Base-by-base conservation (phyloP, 1,140 invertebrate genomes). In the Megathymus violae region DNA sequence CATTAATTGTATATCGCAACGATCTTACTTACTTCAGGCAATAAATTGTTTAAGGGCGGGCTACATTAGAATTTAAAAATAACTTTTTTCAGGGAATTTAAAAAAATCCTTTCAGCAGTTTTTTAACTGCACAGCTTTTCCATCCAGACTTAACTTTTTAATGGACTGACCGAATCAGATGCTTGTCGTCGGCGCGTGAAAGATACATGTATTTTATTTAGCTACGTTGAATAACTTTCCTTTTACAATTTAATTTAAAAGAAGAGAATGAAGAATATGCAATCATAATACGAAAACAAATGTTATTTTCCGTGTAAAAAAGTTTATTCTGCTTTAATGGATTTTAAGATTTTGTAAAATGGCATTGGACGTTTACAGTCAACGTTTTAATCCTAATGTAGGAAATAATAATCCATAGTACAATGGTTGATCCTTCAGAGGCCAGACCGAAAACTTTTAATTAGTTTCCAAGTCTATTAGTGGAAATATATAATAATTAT, bases 1-100 rank as follows among this genome's bases (percentile, higher is more conserved):
- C 77, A 72, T 77, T 79, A 36, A 36, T 36, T 71, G 65, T 64
- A 67, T 69, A 72, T 67, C 58, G 27, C 54, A 76, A 74, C 76
- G 69, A 82, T 79, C 68, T 67, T 66, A 71, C 64, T 67, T 66
- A 71, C 64, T 68, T 17, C 64, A 52, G 67, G 54, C 27, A 36
- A 59, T 59, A 59, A 46, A 59, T 59, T 36, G 31, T 14, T 59
- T 48, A 50, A 64, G 48, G 44, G 62, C 34, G 15, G 34, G 38
- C 14, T 31, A 46, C 38, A 48, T 51, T 46, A 46, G 22, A 31
- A 59, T 46, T 59, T 59, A 59, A 59, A 59, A 46, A 41, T 58
- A 41, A 44, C 9, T 59, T 59, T 59, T 31, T 46, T 14, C 16
- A 27, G 14, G 27, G 41, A 59, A 59, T 59, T 59, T 46, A 36